Percentiles rank a stretch among this genome's conserved stretches.
phyloP scores from a whole-genome alignment of 2,797 vertebrate genomes.

The Eulemur rubriventer region DNA sequence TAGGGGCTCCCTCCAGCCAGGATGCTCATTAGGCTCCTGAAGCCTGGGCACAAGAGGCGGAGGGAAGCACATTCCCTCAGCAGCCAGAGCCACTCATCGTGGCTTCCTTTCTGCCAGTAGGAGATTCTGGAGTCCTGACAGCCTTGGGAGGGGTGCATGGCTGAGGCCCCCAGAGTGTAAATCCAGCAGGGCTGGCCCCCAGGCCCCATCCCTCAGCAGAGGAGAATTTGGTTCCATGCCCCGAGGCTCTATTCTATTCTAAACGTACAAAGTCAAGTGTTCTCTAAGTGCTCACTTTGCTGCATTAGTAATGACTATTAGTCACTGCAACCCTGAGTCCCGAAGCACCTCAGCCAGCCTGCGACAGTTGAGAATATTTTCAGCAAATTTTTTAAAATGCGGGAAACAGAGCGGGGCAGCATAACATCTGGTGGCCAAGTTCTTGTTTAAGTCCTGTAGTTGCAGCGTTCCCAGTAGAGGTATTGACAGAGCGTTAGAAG shows the following conservation, averaged over 20 bases:
- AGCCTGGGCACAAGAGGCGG: not conserved
- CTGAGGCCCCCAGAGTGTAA: slow-evolving; percentile 31
- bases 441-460: not conserved
- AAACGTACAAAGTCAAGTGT: not conserved
- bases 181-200: not conserved
- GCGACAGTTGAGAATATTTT: not conserved
- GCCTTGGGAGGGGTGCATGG: not conserved
- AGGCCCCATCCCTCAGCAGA: not conserved
- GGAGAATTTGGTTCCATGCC: not conserved
- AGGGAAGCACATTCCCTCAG: not conserved
- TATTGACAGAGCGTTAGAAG: not conserved
- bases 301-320: not conserved
- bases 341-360: not conserved
- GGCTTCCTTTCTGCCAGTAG: not conserved
- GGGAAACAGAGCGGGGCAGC: not conserved
- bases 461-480: not conserved
- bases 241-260: not conserved
- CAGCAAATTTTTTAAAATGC: not conserved
- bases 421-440: not conserved
- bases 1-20: slow-evolving; percentile 46
- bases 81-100: not conserved
- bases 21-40: slow-evolving; percentile 38
- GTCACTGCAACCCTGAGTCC: not conserved
- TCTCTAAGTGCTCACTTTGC: not conserved
- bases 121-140: slow-evolving; percentile 18